A percentile compares a stretch with the other conserved stretches of the same genome.
phyloP scores from a whole-genome alignment of 2,888 invertebrate genomes.

The Antheraea assamensis region DNA sequence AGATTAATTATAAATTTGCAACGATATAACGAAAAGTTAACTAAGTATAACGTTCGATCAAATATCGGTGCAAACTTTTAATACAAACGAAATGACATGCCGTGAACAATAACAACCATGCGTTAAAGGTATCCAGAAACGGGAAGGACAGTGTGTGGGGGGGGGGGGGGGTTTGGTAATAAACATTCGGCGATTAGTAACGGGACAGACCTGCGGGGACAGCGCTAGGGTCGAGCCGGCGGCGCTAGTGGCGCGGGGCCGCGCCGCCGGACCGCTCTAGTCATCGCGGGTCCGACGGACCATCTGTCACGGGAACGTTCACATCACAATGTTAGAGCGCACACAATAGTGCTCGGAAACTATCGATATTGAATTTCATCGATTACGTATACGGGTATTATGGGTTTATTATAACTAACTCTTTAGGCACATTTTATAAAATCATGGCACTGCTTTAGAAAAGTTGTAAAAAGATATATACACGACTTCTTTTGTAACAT shows the following conservation, averaged over 20 bases:
- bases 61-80: conserved; percentile 22
- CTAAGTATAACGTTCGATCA: not conserved
- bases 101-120: conserved; percentile 51
- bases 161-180: conserved; percentile 23
- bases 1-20: conserved; percentile 4
- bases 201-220: conserved; percentile 68
- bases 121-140: conserved; percentile 26
- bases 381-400: no score
- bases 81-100: conserved; percentile 23
- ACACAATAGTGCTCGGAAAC: conserved; percentile 20
- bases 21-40: conserved; percentile 2
- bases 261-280: conserved; percentile 78
- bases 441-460: no score
- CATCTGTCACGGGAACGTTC: conserved; percentile 54
- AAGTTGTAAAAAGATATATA: no score
- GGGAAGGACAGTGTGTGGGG: conserved; percentile 21
- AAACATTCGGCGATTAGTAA: conserved; percentile 56
- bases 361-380: no score
- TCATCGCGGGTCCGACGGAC: conserved; percentile 79
- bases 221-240: conserved; percentile 58
- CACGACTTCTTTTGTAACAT: no score
- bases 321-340: conserved; percentile 34
- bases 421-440: no score
- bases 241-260: conserved; percentile 70
- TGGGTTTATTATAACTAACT: not conserved